phyloP scores from a whole-genome alignment of 2,888 invertebrate genomes.

The Pollenia angustigena region DNA sequence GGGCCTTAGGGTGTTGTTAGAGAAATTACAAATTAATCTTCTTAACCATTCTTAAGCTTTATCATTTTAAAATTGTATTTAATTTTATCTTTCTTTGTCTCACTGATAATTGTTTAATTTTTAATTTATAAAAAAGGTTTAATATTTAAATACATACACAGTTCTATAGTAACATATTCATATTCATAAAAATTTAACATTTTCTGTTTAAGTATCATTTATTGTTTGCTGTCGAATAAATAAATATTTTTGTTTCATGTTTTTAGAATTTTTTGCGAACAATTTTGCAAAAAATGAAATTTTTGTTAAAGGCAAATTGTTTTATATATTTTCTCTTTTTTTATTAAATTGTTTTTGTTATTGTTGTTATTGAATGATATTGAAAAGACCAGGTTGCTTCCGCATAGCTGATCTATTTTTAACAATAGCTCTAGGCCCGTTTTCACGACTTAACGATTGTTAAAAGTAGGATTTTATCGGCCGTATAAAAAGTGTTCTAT shows the following conservation, averaged over 20 bases:
- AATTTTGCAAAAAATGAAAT: neutral
- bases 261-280: neutral
- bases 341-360: neutral
- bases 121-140: constrained; percentile 46
- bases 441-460: too few species aligned
- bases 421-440: too few species aligned
- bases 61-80: too few species aligned
- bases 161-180: constrained; percentile 38
- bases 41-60: too few species aligned
- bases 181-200: too few species aligned
- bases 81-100: neutral
- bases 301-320: neutral
- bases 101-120: constrained; percentile 28
- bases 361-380: neutral
- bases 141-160: constrained; percentile 52
- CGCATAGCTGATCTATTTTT: too few species aligned
- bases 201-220: constrained; percentile 27
- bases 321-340: neutral
- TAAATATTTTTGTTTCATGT: constrained; percentile 26
- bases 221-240: constrained; percentile 49
- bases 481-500: too few species aligned
- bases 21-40: too few species aligned
- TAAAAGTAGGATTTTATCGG: too few species aligned
- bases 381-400: neutral
- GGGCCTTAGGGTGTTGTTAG: too few species aligned